Conservation (phyloP, 2,888 invertebrate species). For the Pterobdella sp. region DNA sequence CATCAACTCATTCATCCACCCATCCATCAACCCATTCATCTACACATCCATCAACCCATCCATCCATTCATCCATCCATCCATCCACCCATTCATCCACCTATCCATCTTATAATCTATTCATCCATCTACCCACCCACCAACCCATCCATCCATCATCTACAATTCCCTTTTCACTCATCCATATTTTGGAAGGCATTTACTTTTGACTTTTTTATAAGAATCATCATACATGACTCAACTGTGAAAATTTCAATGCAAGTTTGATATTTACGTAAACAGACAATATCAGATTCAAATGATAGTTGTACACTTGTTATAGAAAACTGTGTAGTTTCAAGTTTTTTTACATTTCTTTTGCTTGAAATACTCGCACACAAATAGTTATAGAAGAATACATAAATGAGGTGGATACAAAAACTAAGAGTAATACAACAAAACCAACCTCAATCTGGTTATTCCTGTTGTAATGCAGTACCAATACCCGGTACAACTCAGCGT, state of each 20-base stretch:
- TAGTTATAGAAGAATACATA: too few relatives aligned
- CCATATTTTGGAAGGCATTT: too few relatives aligned
- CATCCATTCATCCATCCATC: background rate
- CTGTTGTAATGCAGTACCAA: constrained; percentile 75
- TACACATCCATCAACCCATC: background rate
- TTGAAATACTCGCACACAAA: too few relatives aligned
- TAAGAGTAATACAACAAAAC: constrained; percentile 22
- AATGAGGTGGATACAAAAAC: too few relatives aligned
- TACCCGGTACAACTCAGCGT: constrained; percentile 93
- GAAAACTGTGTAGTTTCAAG: too few relatives aligned
- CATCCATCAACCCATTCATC: background rate
- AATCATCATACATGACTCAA: too few relatives aligned
- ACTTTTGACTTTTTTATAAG: too few relatives aligned
- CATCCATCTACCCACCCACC: background rate
- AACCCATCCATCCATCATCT: background rate
- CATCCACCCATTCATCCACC: background rate
- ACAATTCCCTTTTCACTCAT: background rate
- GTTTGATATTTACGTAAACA: too few relatives aligned
- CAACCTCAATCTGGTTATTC: constrained; percentile 52
- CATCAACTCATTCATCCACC: background rate
- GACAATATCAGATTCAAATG: too few relatives aligned
- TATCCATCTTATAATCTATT: background rate
- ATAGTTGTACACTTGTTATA: too few relatives aligned
- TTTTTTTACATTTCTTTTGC: too few relatives aligned
- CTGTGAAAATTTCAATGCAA: too few relatives aligned